These are phyloP conservation scores for Apis laboriosa DNA, from an alignment of 1,140 invertebrate genomes.

Conservation along the genomic window DNA sequence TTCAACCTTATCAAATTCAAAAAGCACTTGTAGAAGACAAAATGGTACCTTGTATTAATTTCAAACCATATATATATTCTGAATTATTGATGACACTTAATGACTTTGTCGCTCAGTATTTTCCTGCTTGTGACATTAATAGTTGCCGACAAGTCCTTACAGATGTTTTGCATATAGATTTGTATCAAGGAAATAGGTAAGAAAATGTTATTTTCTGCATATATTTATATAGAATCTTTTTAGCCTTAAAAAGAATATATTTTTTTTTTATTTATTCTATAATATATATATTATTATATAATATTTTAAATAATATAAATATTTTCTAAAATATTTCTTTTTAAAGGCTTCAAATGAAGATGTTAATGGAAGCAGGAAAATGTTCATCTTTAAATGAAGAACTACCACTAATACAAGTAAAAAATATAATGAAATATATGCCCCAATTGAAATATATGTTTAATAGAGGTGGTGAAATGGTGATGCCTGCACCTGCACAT, in stretches of 20 bases:
- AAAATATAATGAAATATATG: conserved; percentile 91
- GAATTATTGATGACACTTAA: conserved; percentile 91
- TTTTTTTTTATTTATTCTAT: conserved; percentile 11
- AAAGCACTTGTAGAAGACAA: conserved; percentile 89
- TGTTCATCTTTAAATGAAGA: conserved; percentile 84
- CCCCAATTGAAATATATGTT: conserved; percentile 93
- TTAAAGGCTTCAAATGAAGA: conserved; percentile 86
- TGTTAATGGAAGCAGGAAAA: conserved; percentile 87
- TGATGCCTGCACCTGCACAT: conserved; percentile 70
- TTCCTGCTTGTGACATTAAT: conserved; percentile 86
- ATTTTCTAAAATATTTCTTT: conserved; percentile 63
- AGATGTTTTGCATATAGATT: conserved; percentile 88
- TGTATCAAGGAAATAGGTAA: conserved; percentile 91
- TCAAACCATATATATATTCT: conserved; percentile 90
- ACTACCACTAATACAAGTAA: conserved; percentile 88
- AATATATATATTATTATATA: neutral
- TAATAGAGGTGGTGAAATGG: conserved; percentile 74
- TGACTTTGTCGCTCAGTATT: conserved; percentile 90
- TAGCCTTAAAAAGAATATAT: neutral
- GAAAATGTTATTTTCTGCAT: conserved; percentile 69
- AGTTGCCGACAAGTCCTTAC: conserved; percentile 88
- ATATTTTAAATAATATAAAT: neutral
- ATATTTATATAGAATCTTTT: conserved; percentile 12
- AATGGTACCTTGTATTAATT: conserved; percentile 92
- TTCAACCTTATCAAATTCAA: conserved; percentile 86